These are phyloP conservation scores for Oenanthe oenanthe DNA, from an alignment of 2,113 vertebrate species.

Conservation along the genomic window DNA sequence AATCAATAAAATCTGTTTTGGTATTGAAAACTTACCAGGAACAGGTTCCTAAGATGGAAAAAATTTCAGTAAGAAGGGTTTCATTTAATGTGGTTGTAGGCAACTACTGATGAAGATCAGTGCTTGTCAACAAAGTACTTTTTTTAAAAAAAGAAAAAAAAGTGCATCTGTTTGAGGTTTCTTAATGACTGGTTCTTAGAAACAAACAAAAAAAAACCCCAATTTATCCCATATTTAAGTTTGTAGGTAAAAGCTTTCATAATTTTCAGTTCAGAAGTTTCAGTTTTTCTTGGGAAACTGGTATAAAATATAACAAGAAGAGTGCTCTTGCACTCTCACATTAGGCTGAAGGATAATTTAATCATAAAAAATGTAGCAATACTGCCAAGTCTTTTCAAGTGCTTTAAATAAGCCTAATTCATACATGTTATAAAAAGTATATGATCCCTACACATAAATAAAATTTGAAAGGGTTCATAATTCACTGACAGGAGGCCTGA, in stretches of 20 bases:
- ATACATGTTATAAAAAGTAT: neutral
- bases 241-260: neutral
- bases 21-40: neutral
- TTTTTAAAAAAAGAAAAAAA: neutral
- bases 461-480: neutral
- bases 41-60: neutral
- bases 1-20: neutral
- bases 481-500: neutral
- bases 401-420: slow-evolving; percentile 1
- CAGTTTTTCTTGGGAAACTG: neutral
- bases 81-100: neutral
- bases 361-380: neutral
- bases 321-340: neutral
- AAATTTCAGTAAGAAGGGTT: neutral
- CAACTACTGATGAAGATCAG: neutral
- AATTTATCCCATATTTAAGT: neutral
- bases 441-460: neutral
- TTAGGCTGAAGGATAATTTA: neutral
- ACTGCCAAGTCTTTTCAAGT: neutral
- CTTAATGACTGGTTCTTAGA: neutral
- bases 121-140: neutral
- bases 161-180: neutral
- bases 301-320: neutral
- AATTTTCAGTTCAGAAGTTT: neutral
- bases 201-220: neutral